Conservation (phyloP, 2,888 invertebrate genomes). For the Epirrita christyi region DNA sequence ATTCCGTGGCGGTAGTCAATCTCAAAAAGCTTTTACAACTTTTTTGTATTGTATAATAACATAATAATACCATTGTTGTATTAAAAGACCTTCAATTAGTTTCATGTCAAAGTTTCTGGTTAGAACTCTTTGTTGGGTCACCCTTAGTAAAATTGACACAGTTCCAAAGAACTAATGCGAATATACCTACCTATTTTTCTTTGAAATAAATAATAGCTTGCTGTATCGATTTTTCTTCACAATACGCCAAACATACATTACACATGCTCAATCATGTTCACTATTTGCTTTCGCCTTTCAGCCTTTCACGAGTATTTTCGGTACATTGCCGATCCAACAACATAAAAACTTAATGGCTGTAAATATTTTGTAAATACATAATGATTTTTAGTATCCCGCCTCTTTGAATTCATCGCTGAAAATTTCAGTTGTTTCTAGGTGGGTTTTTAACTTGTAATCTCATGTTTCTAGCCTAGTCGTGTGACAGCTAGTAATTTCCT, state of each 20-base stretch:
- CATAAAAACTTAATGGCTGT: constrained; percentile 12
- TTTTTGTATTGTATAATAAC: too few relatives aligned
- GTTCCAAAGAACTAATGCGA: not conserved
- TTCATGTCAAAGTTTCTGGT: too few relatives aligned
- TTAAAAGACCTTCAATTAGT: too few relatives aligned
- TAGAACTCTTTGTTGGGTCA: too few relatives aligned
- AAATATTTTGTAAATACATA: constrained; percentile 22
- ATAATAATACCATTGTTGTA: too few relatives aligned
- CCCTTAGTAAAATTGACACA: too few relatives aligned
- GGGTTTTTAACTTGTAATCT: constrained; percentile 2
- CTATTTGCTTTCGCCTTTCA: not conserved
- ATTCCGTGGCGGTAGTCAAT: too few relatives aligned
- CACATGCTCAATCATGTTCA: constrained; percentile 7
- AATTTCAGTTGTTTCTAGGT: constrained; percentile 9
- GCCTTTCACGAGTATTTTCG: constrained; percentile 2
- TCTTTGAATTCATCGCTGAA: constrained; percentile 10
- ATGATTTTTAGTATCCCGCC: constrained; percentile 12
- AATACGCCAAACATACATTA: not conserved
- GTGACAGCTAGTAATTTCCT: not conserved
- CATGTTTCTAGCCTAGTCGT: constrained; percentile 1
- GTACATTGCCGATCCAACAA: not conserved
- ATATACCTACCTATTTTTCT: too few relatives aligned
- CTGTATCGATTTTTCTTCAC: constrained; percentile 11
- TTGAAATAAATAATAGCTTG: too few relatives aligned
- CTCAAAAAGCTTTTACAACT: too few relatives aligned